Evolutionary conservation across 2,113 vertebrate species (phyloP).

Genomic region (Datnioides undecimradiatus): DNA sequence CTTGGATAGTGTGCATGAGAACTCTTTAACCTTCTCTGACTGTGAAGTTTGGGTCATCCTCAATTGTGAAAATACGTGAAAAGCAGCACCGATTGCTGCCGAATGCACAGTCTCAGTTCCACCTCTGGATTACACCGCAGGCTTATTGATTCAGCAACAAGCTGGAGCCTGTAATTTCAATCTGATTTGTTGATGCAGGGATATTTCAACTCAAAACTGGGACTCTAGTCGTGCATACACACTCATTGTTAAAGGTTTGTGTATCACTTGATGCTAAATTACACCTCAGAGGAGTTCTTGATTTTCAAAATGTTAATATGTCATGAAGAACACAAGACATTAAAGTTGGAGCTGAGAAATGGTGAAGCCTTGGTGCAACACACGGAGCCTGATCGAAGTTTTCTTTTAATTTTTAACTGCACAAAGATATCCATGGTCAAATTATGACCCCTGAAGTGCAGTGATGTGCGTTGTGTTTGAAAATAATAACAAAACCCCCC

Average conservation of each 20-base stretch:
- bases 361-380: too few relatives aligned
- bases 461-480: too few relatives aligned
- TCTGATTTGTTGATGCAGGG: neutral
- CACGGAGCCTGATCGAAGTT: too few relatives aligned
- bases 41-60: neutral
- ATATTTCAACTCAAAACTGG: neutral
- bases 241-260: neutral
- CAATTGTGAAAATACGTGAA: neutral
- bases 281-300: neutral
- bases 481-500: too few relatives aligned
- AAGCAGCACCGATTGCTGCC: neutral
- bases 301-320: neutral
- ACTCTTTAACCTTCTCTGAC: neutral
- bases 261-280: neutral
- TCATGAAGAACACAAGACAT: too few relatives aligned
- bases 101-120: neutral
- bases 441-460: too few relatives aligned
- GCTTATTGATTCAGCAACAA: neutral
- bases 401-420: too few relatives aligned
- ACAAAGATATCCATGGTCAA: too few relatives aligned
- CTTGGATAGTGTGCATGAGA: neutral
- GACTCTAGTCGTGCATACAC: neutral
- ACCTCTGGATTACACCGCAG: neutral
- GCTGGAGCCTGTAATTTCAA: neutral
- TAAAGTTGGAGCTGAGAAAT: too few relatives aligned